Conservation (phyloP, 2,888 invertebrate species). For the Apamea monoglypha region DNA sequence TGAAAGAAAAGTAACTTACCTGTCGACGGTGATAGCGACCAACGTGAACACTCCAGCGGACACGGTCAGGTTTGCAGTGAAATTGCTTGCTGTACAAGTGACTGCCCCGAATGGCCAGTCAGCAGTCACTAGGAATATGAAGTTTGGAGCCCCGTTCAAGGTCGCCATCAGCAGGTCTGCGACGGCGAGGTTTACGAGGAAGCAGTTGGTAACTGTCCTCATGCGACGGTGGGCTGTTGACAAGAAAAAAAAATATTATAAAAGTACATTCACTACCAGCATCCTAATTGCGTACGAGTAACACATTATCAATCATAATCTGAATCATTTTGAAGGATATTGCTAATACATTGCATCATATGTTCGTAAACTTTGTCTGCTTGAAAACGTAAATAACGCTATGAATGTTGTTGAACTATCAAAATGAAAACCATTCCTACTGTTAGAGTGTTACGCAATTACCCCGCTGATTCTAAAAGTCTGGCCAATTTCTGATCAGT, state of each 20-base stretch:
- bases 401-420: too few species aligned
- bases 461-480: neutral
- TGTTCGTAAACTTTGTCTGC: too few species aligned
- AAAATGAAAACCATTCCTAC: too few species aligned
- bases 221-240: slow-evolving; percentile 94
- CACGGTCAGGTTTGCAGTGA: slow-evolving; percentile 97
- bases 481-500: neutral
- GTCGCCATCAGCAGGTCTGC: slow-evolving; percentile 96
- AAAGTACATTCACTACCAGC: neutral
- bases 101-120: slow-evolving; percentile 96
- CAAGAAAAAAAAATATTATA: neutral
- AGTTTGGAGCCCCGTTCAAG: slow-evolving; percentile 96
- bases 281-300: too few species aligned
- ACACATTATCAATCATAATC: too few species aligned
- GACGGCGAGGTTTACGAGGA: slow-evolving; percentile 96
- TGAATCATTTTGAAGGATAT: too few species aligned
- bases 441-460: neutral
- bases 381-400: too few species aligned
- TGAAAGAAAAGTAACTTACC: slow-evolving; percentile 90
- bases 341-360: too few species aligned
- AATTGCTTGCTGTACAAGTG: slow-evolving; percentile 97
- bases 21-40: slow-evolving; percentile 97
- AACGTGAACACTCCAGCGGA: slow-evolving; percentile 97
- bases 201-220: slow-evolving; percentile 97
- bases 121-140: slow-evolving; percentile 95